Percentiles rank a stretch among this genome's conserved stretches.
Conservation (phyloP, 2,113 vertebrate species). For the Actenoides lindsayi region DNA sequence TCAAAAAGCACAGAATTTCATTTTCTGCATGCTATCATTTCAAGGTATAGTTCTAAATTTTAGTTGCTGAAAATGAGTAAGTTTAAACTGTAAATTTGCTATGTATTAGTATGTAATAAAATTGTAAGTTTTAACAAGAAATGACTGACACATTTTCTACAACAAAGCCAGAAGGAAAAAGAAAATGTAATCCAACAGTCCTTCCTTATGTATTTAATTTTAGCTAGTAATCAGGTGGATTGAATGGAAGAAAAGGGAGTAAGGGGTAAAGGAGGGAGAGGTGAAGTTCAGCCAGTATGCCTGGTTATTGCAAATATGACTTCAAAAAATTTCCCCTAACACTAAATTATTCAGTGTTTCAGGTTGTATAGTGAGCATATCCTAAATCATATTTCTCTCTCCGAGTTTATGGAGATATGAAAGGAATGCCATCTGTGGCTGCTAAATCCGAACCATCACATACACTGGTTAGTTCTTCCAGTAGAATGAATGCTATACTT, state of each 20-base stretch:
- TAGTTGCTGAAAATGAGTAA: background rate
- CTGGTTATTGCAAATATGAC: slow-evolving; percentile 38
- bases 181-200: background rate
- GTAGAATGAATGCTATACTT: background rate
- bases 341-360: slow-evolving; percentile 34
- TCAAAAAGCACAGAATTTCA: background rate
- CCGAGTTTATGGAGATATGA: slow-evolving; percentile 18
- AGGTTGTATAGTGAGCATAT: background rate
- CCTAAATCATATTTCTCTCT: background rate
- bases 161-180: background rate
- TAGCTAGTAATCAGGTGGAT: background rate
- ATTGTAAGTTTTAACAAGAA: background rate
- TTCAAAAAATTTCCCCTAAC: background rate
- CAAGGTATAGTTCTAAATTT: background rate
- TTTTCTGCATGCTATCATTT: background rate
- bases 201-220: background rate
- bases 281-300: background rate
- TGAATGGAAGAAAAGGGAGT: background rate
- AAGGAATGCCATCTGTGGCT: slow-evolving; percentile 49
- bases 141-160: slow-evolving; percentile 9
- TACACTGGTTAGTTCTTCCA: background rate
- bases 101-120: background rate
- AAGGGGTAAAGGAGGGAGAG: background rate
- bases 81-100: background rate
- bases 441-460: background rate